Base-by-base conservation (phyloP, 1,140 invertebrate species). In the Psilanteris sp. region DNA sequence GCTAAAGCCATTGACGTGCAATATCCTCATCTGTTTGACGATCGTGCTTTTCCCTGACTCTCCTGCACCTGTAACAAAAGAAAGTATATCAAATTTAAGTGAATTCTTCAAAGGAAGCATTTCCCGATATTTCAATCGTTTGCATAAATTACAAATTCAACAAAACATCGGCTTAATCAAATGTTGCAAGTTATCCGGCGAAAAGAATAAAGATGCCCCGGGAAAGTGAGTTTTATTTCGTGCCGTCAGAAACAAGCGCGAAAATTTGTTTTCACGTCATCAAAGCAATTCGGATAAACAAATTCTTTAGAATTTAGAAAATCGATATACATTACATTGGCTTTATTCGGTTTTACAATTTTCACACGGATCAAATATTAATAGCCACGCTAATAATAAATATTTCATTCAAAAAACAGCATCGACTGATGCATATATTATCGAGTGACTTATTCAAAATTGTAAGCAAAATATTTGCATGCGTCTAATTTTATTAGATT, bases 1-100 rank as follows among this genome's bases (percentile, higher is more conserved):
- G 86, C 95, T 98, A 91, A 98, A 98, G 78, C 97, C 97, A 91
- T 99, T 97, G 66, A 99, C 97, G 91, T 99, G 98, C 81, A 99
- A 92, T 90, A 99, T 99, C 86, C 97, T 93, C 98, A 99, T 99
- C 91, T 99, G 98, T 91, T 99, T 99, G 79, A 99, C 98, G 88
- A 99, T 99, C 73, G 98, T 99, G 82, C 97, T 98, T 91, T 99
- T 99, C 78, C 98, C 98, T 31, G 97, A 99, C 91, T 98, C 97
- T 82, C 97, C 97, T 81, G 97, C 97, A 81, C 96, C 92, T 90
- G 76, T 70, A 88, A 86, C 74, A 79, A 57, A 79, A 67, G 26
- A 43, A 61, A 54, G 26, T 48, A 57, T n/a, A 62, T 34, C 2
- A 31, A 55, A 46, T 46, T 62, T 48, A 9, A 54, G 7, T 27